These are phyloP conservation scores for Synergus itoensis DNA, from an alignment of 2,888 invertebrate species.

Conservation along the genomic window DNA sequence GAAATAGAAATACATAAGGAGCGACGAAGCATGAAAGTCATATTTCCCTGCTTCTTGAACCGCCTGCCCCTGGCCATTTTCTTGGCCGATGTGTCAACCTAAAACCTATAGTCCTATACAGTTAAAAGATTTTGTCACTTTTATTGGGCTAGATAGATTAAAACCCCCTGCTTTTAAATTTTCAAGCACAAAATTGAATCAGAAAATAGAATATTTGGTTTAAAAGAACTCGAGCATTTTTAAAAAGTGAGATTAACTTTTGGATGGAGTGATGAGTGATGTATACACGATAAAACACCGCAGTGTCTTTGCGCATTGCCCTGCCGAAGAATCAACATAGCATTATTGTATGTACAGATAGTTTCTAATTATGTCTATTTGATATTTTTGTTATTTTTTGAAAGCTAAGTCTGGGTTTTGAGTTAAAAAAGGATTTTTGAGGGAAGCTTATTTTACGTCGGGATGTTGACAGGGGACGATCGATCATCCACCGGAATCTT, in stretches of 20 bases:
- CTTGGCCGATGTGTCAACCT: too few species aligned
- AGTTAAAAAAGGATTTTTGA: background rate
- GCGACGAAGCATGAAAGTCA: too few species aligned
- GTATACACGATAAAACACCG: background rate
- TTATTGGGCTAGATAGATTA: background rate
- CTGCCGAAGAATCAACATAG: slow-evolving; percentile 16
- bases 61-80: too few species aligned
- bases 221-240: background rate
- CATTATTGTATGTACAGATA: slow-evolving; percentile 17
- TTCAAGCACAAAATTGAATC: background rate
- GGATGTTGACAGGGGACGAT: background rate
- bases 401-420: background rate
- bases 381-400: slow-evolving; percentile 12
- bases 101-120: too few species aligned
- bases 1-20: too few species aligned
- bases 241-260: slow-evolving; percentile 17
- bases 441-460: background rate
- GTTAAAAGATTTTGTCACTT: background rate
- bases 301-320: slow-evolving; percentile 29
- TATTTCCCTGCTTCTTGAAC: too few species aligned
- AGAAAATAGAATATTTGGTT: background rate
- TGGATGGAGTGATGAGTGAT: background rate
- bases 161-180: background rate
- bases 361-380: slow-evolving; percentile 30
- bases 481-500: background rate